Percentiles rank a stretch among this genome's conserved stretches.
Conservation (phyloP, 2,113 vertebrate genomes). For the Vidua macroura region DNA sequence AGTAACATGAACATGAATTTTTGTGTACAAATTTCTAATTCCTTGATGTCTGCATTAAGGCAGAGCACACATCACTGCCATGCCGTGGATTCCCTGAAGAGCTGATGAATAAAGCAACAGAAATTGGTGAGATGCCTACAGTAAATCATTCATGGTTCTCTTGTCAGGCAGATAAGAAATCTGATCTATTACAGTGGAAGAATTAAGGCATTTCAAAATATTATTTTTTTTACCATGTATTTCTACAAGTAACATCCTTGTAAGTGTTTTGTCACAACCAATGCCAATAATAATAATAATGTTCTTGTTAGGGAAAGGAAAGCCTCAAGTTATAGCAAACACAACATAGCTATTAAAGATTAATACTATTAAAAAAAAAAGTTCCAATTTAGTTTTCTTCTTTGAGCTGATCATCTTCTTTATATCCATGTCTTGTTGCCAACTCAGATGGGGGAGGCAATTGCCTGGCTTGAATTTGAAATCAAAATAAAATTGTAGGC, state of each 20-base stretch:
- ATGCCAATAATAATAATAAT: neutral
- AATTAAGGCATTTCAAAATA: neutral
- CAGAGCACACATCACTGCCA: neutral
- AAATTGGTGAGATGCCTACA: neutral
- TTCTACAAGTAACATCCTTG: neutral
- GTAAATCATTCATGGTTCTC: neutral
- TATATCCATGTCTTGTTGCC: neutral
- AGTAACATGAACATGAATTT: neutral
- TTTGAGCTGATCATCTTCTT: neutral
- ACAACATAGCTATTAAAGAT: neutral
- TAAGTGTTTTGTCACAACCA: neutral
- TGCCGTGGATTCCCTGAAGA: neutral
- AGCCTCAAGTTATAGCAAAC: neutral
- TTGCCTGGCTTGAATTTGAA: neutral
- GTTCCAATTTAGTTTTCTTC: neutral
- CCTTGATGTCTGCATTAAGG: neutral
- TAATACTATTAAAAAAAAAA: neutral
- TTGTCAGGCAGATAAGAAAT: neutral
- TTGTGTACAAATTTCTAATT: neutral
- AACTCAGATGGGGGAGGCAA: neutral
- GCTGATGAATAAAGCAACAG: neutral
- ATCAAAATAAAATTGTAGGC: neutral
- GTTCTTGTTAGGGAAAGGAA: slow-evolving; percentile 10
- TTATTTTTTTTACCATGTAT: neutral
- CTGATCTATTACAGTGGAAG: neutral